Percentiles rank a stretch among this genome's conserved stretches.
phyloP scores from a whole-genome alignment of 2,888 invertebrate species.

The Apodemia mormo region DNA sequence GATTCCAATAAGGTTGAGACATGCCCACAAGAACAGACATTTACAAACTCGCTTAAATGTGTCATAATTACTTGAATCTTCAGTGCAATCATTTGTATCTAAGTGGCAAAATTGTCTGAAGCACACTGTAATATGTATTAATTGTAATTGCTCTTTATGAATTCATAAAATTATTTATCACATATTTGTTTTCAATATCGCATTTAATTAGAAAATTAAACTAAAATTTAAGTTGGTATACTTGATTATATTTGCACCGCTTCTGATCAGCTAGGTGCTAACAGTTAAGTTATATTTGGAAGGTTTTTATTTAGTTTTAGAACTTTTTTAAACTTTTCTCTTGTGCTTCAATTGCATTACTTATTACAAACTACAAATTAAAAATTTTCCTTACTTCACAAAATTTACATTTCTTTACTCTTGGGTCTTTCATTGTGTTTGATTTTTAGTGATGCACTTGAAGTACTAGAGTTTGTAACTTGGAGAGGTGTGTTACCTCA shows the following conservation, averaged over 20 bases:
- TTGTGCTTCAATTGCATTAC: constrained; percentile 61
- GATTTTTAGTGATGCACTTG: constrained; percentile 53
- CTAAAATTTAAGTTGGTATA: constrained; percentile 45
- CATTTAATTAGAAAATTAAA: constrained; percentile 34
- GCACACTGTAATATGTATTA: neutral
- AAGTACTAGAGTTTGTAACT: constrained; percentile 61
- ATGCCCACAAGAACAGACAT: too few species aligned
- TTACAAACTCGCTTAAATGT: too few species aligned
- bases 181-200: neutral
- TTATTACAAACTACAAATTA: constrained; percentile 14
- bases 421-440: neutral
- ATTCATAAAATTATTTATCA: neutral
- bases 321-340: constrained; percentile 59
- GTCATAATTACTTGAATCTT: too few species aligned
- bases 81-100: too few species aligned
- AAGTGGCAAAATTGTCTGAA: too few species aligned
- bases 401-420: neutral
- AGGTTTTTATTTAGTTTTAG: constrained; percentile 70
- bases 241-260: constrained; percentile 49
- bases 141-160: neutral
- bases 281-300: constrained; percentile 50
- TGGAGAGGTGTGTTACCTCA: constrained; percentile 52
- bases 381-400: constrained; percentile 27
- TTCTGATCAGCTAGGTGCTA: constrained; percentile 59
- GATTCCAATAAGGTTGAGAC: too few species aligned